Evolutionary conservation across 2,113 vertebrate species (phyloP).

Genomic region (Chionomys nivalis): DNA sequence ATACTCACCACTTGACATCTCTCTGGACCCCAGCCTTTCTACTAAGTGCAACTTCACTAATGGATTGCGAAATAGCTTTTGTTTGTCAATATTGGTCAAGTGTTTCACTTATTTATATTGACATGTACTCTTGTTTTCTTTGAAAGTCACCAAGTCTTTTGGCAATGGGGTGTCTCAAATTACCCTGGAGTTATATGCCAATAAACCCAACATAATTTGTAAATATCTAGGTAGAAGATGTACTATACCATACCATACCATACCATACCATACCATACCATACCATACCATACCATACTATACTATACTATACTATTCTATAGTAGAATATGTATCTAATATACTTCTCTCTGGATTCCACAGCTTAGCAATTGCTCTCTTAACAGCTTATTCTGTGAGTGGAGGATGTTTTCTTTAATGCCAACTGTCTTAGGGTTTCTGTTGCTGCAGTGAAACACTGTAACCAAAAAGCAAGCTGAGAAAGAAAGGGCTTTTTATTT

Average conservation of each 20-base stretch:
- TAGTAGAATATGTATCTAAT: neutral
- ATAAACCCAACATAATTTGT: neutral
- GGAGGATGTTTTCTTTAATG: neutral
- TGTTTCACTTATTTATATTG: conserved; percentile 18
- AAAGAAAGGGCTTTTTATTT: neutral
- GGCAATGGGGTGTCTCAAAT: neutral
- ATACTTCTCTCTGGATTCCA: neutral
- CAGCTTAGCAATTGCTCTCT: neutral
- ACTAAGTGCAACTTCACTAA: neutral
- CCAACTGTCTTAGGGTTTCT: neutral
- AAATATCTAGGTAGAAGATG: neutral
- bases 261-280: too few relatives aligned
- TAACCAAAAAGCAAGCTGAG: neutral
- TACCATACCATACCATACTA: too few relatives aligned
- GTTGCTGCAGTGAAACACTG: neutral
- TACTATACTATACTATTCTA: too few relatives aligned
- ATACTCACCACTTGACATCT: neutral
- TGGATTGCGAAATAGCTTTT: neutral
- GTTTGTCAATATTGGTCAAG: neutral
- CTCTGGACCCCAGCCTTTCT: neutral
- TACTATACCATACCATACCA: too few relatives aligned
- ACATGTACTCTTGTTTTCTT: neutral
- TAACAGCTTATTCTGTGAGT: neutral
- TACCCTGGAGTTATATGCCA: neutral
- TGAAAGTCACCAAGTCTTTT: neutral